Evolutionary conservation across 2,113 vertebrate species (phyloP).

Genomic region (Gulo gulo): DNA sequence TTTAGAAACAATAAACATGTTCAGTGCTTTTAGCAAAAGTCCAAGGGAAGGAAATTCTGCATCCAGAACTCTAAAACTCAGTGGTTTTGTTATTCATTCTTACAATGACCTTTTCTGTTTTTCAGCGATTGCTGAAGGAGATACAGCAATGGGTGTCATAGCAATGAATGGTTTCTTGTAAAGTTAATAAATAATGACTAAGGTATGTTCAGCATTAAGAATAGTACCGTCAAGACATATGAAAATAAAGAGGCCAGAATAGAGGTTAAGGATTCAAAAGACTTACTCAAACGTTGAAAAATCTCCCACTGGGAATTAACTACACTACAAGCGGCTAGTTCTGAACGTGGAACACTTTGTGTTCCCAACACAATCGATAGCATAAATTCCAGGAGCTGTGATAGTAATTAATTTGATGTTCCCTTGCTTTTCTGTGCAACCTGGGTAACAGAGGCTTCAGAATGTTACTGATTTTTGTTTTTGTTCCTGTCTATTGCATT

Average conservation of each 20-base stretch:
- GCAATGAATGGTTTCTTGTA: neutral
- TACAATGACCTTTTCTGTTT: conserved; percentile 20
- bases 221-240: neutral
- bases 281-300: conserved; percentile 37
- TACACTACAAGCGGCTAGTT: neutral
- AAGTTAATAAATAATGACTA: conserved; percentile 41
- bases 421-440: conserved; percentile 42
- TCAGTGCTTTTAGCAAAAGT: neutral
- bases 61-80: neutral
- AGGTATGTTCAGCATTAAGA: conserved; percentile 28
- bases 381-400: neutral
- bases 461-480: neutral
- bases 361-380: conserved; percentile 1
- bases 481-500: neutral
- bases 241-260: conserved; percentile 7
- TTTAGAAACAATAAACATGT: neutral
- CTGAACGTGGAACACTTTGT: neutral
- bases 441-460: neutral
- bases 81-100: neutral
- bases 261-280: conserved; percentile 52
- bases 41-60: conserved; percentile 26
- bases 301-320: conserved; percentile 43
- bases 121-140: neutral
- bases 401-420: conserved; percentile 19
- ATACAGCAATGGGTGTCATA: neutral